A percentile compares a stretch with the other conserved stretches of the same genome.
phyloP scores from a whole-genome alignment of 2,797 vertebrate genomes.

The Delichon dasypus region DNA sequence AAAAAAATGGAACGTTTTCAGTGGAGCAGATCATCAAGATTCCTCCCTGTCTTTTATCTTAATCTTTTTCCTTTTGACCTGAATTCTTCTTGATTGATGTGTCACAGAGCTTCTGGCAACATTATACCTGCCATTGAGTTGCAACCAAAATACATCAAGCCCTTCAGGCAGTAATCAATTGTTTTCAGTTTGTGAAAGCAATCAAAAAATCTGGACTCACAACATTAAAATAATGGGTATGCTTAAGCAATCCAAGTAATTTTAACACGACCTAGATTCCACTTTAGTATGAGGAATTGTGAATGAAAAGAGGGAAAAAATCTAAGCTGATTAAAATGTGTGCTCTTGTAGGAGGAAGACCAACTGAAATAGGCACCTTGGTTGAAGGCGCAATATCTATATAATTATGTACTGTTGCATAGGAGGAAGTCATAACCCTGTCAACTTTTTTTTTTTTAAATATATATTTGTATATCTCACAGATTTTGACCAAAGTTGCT shows the following conservation, averaged over 20 bases:
- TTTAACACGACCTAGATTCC: not conserved
- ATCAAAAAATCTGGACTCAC: slow-evolving; percentile 58
- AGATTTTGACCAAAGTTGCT: slow-evolving; percentile 8
- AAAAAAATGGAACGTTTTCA: not conserved
- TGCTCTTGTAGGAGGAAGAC: slow-evolving; percentile 40
- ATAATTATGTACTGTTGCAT: not conserved
- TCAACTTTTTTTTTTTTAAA: slow-evolving; percentile 8
- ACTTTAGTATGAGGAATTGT: not conserved
- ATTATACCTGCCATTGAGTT: slow-evolving; percentile 18
- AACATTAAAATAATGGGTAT: not conserved
- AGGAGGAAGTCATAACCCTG: slow-evolving; percentile 41
- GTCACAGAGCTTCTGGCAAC: not conserved
- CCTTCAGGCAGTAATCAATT: slow-evolving; percentile 69
- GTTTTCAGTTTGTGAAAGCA: slow-evolving; percentile 78
- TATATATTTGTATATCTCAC: slow-evolving; percentile 18
- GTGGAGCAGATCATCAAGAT: not conserved
- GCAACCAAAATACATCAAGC: not conserved
- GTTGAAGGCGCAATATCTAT: slow-evolving; percentile 58
- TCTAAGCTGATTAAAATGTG: slow-evolving; percentile 55
- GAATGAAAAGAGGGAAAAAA: not conserved
- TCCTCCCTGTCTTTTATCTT: slow-evolving; percentile 3
- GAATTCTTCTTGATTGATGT: not conserved
- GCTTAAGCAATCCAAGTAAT: not conserved
- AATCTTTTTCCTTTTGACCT: not conserved
- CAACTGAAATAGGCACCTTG: slow-evolving; percentile 56